Evolutionary conservation across 2,888 invertebrate genomes (phyloP).

Genomic region (Troides helena): DNA sequence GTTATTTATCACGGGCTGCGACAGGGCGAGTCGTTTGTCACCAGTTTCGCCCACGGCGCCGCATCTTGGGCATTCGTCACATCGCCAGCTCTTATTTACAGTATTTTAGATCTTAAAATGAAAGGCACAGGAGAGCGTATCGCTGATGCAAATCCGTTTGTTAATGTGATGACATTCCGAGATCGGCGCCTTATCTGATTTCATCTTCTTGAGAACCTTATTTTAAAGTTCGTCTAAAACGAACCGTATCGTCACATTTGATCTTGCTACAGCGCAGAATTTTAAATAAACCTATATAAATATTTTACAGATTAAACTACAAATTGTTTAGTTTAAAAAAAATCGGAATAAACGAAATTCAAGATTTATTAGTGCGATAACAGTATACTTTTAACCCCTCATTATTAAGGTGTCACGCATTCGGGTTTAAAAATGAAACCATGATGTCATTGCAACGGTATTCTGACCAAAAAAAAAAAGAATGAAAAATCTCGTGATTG

Average conservation of each 20-base stretch:
- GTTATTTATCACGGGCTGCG: constrained; percentile 76
- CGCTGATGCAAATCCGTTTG: constrained; percentile 44
- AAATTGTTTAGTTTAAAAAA: neutral
- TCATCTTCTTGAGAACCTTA: constrained; percentile 63
- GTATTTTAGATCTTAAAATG: constrained; percentile 25
- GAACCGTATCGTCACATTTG: constrained; percentile 37
- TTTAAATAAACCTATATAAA: constrained; percentile 31
- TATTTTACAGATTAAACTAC: constrained; percentile 23
- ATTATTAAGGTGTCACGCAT: neutral
- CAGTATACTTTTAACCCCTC: too few species aligned
- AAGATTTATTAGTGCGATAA: too few species aligned
- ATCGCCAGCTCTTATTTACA: constrained; percentile 33
- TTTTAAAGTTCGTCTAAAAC: constrained; percentile 57
- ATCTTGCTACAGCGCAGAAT: constrained; percentile 38
- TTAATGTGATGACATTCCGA: constrained; percentile 67
- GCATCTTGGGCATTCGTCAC: constrained; percentile 68
- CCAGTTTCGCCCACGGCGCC: constrained; percentile 71
- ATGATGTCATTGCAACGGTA: constrained; percentile 12
- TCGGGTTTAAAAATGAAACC: constrained; percentile 2
- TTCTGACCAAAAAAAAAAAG: constrained; percentile 37
- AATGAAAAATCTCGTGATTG: constrained; percentile 39
- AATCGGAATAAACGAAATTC: too few species aligned
- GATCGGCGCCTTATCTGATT: constrained; percentile 71
- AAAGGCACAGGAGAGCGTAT: constrained; percentile 17
- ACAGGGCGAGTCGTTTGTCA: constrained; percentile 75